phyloP scores from a whole-genome alignment of 2,888 invertebrate species.

The Agonopterix subpropinquella region DNA sequence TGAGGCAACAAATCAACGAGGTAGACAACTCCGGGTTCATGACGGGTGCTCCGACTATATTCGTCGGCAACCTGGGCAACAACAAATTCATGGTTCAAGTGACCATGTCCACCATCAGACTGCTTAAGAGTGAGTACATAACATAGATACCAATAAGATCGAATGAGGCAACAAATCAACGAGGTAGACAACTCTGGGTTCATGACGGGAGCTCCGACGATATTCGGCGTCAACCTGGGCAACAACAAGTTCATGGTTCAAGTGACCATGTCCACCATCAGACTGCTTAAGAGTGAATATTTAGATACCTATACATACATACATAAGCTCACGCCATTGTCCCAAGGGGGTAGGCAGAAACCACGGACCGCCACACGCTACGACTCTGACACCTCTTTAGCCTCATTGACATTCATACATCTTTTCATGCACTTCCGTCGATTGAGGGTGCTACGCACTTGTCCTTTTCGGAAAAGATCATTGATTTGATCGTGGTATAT shows the following conservation, averaged over 20 bases:
- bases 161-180: constrained; percentile 97
- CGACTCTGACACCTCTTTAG: no score
- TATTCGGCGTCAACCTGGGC: constrained; percentile 96
- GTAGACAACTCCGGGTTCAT: constrained; percentile 96
- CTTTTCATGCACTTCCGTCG: no score
- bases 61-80: constrained; percentile 95
- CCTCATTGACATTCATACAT: no score
- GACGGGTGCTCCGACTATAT: constrained; percentile 92
- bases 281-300: constrained; percentile 79
- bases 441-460: no score
- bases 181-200: constrained; percentile 98
- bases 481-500: no score
- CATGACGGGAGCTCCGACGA: constrained; percentile 90
- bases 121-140: constrained; percentile 76
- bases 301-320: no score
- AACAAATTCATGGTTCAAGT: constrained; percentile 96
- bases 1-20: constrained; percentile 98
- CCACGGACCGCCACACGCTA: no score
- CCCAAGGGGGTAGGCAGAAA: no score
- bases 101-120: constrained; percentile 82
- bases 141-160: constrained; percentile 29
- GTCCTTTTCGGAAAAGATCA: no score
- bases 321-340: no score
- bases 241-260: constrained; percentile 95
- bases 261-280: constrained; percentile 84